Evolutionary conservation across 2,797 vertebrate species (phyloP).

Genomic region (Phalanger gymnotis): DNA sequence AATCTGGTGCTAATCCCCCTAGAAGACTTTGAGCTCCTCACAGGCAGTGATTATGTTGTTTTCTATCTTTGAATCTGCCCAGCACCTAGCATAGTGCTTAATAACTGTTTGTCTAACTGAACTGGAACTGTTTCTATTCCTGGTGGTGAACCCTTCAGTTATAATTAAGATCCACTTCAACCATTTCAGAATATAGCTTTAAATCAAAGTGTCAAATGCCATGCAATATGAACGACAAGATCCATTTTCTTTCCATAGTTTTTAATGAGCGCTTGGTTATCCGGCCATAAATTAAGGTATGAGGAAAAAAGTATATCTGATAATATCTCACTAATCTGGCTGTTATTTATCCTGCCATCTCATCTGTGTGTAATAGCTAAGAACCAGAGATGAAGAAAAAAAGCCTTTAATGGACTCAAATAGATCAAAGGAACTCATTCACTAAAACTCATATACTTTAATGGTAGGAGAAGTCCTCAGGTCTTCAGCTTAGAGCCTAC

Average conservation of each 20-base stretch:
- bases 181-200: not conserved
- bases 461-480: not conserved
- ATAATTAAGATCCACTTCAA: not conserved
- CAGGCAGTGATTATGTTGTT: not conserved
- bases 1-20: not conserved
- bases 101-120: not conserved
- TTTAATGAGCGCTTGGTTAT: not conserved
- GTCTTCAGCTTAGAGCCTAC: not conserved
- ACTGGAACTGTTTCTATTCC: not conserved
- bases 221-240: not conserved
- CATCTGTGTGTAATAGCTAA: not conserved
- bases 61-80: not conserved
- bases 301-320: not conserved
- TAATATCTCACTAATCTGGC: not conserved
- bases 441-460: not conserved
- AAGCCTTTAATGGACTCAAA: not conserved
- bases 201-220: not conserved
- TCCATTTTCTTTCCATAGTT: not conserved
- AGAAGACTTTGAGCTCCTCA: not conserved
- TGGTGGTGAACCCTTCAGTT: not conserved
- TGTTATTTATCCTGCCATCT: not conserved
- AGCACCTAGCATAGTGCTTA: not conserved
- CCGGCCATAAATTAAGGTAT: not conserved
- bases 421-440: not conserved
- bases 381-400: not conserved